Conservation (phyloP, 2,797 vertebrate genomes). For the Phyllotis vaccarum region DNA sequence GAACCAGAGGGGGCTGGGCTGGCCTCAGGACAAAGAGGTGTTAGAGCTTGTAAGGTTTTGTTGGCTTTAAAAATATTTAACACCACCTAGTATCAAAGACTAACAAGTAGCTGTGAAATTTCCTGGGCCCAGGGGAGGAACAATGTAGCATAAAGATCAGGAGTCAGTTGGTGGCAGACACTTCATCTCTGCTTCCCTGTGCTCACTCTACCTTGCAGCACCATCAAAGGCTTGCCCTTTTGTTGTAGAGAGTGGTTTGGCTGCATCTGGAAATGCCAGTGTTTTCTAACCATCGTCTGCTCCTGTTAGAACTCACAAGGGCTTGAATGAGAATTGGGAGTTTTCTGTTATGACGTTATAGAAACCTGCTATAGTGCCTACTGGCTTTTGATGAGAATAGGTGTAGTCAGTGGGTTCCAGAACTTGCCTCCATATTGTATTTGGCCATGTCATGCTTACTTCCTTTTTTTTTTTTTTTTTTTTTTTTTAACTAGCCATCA, state of each 20-base stretch:
- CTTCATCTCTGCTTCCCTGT: not conserved
- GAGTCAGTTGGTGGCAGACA: not conserved
- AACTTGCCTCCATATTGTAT: not conserved
- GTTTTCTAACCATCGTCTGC: slow-evolving; percentile 23
- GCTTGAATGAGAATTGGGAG: slow-evolving; percentile 48
- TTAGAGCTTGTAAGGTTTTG: not conserved
- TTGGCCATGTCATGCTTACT: not conserved
- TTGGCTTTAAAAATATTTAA: slow-evolving; percentile 54
- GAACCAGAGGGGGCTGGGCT: not conserved
- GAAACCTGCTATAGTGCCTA: not conserved
- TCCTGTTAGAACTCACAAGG: not conserved
- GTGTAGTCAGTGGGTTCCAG: not conserved
- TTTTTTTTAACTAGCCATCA: slow-evolving; percentile 68
- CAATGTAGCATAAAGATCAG: slow-evolving; percentile 55
- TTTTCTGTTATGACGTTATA: slow-evolving; percentile 63
- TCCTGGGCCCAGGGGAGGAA: slow-evolving; percentile 21
- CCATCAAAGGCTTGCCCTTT: slow-evolving; percentile 55
- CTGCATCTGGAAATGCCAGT: slow-evolving; percentile 45
- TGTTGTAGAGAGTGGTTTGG: slow-evolving; percentile 34
- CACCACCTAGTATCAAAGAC: slow-evolving; percentile 74
- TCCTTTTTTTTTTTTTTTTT: slow-evolving; percentile 51
- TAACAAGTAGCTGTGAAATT: slow-evolving; percentile 64
- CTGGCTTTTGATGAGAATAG: not conserved
- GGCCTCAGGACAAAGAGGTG: slow-evolving; percentile 12
- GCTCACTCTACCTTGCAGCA: not conserved